Evolutionary conservation across 2,797 vertebrate genomes (phyloP), one percentile per base, ranked within the genome.

Genomic region (Microtus californicus): DNA sequence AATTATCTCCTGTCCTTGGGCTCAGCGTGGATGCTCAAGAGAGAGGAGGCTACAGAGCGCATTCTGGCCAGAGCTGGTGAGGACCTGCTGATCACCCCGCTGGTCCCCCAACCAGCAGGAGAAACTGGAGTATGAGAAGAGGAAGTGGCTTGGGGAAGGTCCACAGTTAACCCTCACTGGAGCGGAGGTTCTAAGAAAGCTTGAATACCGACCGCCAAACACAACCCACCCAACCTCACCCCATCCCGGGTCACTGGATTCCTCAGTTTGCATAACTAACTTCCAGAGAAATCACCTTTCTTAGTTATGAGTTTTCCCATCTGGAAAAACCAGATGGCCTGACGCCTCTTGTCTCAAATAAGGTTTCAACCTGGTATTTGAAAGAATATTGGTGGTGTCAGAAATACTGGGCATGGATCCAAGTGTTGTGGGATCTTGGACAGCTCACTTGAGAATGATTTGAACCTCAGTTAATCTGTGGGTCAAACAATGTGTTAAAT

Each of bases 1-100:
- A 63, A 51, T 81, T 40, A 25, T 71, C 56, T 56, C 21, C 23
- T n/a, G 6, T 81, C 48, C 48, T 77, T 1, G 3, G 77, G 40
- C 61, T 65, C 21, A 0, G 27, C 0, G 0, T 40, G 17, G 10
- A 45, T 31, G 51, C 27, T 21, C n/a, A 21, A 37, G 25, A 25
- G 65, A 61, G 77, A 67, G 65, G 29, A 73, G 17, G 40, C 45
- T 14, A n/a, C 43, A 34, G 21, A 29, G 34, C 29, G 23, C 0
- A 21, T 23, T 69, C 83, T 51, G 43, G 4, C 40, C 19, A 2
- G 69, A 67, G 40, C 43, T 65, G 43, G 3, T 23, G 48, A 87
- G 82, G 43, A 56, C 45, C 25, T 5, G 0, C 0, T 12, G 48
- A 61, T 85, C 27, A 25, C 21, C 2, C 54, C 21, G 27, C 80